Evolutionary conservation across 2,888 invertebrate species (phyloP).

Genomic region (Erebia epiphron): DNA sequence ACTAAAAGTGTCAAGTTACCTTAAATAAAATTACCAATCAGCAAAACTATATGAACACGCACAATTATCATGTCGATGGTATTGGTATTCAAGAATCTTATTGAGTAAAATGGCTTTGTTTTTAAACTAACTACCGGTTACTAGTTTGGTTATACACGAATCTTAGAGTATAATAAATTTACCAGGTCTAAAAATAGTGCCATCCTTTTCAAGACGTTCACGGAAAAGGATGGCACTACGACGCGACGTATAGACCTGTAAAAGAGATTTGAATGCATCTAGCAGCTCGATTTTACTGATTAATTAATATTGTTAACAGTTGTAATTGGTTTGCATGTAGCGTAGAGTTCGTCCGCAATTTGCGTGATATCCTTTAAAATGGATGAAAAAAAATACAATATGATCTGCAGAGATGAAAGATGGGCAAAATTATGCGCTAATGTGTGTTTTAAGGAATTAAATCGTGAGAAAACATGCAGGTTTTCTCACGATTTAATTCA

Average conservation of each 20-base stretch:
- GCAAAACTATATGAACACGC: background rate
- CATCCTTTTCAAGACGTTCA: background rate
- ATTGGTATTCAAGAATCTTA: background rate
- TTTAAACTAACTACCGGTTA: background rate
- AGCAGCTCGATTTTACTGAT: background rate
- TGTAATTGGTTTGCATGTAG: background rate
- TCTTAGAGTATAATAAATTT: background rate
- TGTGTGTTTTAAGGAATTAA: too few relatives aligned
- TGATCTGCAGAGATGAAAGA: too few relatives aligned
- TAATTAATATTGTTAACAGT: background rate
- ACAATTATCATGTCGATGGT: constrained; percentile 3
- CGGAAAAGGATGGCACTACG: background rate
- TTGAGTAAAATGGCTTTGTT: background rate
- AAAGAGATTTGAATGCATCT: background rate
- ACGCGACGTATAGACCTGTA: background rate
- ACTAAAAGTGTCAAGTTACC: too few relatives aligned
- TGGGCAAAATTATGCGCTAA: too few relatives aligned
- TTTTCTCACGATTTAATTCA: too few relatives aligned
- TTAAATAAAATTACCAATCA: background rate
- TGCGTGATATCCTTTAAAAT: background rate
- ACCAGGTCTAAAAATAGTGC: background rate
- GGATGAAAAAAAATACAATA: too few relatives aligned
- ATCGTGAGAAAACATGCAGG: too few relatives aligned
- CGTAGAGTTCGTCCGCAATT: background rate
- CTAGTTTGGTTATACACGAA: background rate